Base-by-base conservation (phyloP, 1,140 invertebrate species). In the Mizuhopecten yessoensis region DNA sequence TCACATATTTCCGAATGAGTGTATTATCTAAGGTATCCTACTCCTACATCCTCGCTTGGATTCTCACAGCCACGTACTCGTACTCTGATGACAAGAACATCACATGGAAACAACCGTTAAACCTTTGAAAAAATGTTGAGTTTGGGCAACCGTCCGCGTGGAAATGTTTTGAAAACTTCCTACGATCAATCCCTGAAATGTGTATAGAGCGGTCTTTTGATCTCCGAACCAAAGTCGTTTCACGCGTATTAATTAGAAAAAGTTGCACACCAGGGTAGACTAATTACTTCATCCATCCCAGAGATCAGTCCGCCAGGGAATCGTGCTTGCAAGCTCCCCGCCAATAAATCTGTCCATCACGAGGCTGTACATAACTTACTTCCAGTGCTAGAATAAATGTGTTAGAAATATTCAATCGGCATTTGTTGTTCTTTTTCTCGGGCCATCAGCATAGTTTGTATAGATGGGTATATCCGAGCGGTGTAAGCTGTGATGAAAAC, bases 211-310 rank as follows among this genome's bases (percentile, higher is more conserved):
- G 57, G 57, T 75, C 57, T 75, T n/a, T 75, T 75, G 57, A 75
- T 75, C 57, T 75, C n/a, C 57, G 57, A 75, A 75, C 57, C 57
- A 75, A 75, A 75, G 57, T 75, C 57, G 57, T 75, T 75, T 75
- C 57, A 75, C 57, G 57, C 57, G 57, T 75, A 75, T 75, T 75
- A 75, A 75, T 75, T 75, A 75, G 57, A 75, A 75, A 75, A 75
- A 75, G 57, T 75, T 75, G 57, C 57, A 75, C 57, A 75, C 57
- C 23, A 75, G 57, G 57, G 57, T 75, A 75, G 57, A 75, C 57
- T 75, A 75, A 75, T 75, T 75, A 75, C 57, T 75, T 75, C 57
- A 75, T 75, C 57, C n/a, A 75, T 75, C 57, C 23, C 57, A 75
- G 5, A 75, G 57, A 75, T 75, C 57, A 75, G 57, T 75, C 57